A percentile compares a stretch with the other conserved stretches of the same genome.
These are phyloP conservation scores for Ptychochromis oligacanthus DNA, from an alignment of 2,113 vertebrate genomes.

Conservation along the genomic window DNA sequence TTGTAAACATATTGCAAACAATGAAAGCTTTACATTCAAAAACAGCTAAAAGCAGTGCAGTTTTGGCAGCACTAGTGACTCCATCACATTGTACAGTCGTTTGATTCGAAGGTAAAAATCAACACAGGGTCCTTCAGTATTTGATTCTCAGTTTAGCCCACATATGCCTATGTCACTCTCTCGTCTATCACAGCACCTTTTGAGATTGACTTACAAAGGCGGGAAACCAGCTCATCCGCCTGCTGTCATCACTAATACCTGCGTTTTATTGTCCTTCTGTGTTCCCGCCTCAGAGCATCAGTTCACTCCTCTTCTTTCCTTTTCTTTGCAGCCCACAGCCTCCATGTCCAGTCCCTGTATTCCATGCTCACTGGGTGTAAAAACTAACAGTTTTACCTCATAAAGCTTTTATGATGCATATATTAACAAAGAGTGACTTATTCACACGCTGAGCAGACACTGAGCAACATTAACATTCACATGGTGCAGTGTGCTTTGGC, in stretches of 20 bases:
- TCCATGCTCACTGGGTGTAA: not conserved
- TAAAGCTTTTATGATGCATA: not conserved
- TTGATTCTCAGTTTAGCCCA: not conserved
- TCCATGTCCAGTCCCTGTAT: not conserved
- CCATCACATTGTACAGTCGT: not conserved
- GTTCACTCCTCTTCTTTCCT: not conserved
- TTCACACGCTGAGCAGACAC: not conserved
- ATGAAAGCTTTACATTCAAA: not conserved
- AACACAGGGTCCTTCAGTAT: no score
- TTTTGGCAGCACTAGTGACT: not conserved
- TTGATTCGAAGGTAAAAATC: not conserved
- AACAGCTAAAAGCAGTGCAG: not conserved
- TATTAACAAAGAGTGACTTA: not conserved
- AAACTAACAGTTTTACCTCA: not conserved
- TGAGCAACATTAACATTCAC: not conserved
- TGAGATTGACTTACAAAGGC: conserved; percentile 5
- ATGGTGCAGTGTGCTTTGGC: not conserved
- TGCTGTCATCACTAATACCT: conserved; percentile 2
- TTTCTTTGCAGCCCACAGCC: conserved; percentile 2
- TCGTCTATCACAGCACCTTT: not conserved
- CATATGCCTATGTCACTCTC: not conserved
- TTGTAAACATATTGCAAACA: not conserved
- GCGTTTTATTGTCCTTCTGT: not conserved
- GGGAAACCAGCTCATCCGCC: conserved; percentile 14
- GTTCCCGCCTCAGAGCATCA: not conserved